Evolutionary conservation across 2,888 invertebrate genomes (phyloP).

Genomic region (Eupithecia abbreviata): DNA sequence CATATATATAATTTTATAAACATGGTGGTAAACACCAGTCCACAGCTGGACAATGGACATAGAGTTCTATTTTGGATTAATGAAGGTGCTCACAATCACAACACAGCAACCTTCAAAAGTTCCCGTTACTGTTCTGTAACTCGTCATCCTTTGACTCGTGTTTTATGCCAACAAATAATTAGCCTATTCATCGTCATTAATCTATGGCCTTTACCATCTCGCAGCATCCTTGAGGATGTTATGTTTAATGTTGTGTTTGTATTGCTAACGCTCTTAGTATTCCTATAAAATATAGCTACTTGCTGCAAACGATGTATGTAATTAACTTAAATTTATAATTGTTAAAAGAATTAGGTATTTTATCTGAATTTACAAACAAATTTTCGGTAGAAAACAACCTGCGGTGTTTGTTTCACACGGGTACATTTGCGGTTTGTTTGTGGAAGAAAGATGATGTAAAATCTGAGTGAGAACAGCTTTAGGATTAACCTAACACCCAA

Average conservation of each 20-base stretch:
- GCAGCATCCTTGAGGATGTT: not conserved
- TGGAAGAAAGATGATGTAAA: not conserved
- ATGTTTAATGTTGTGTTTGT: not conserved
- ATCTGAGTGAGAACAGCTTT: not conserved
- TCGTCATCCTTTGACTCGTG: not conserved
- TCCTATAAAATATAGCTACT: not conserved
- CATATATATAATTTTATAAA: not conserved
- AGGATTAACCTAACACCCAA: no score
- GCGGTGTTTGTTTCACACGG: not conserved
- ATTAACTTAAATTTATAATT: not conserved
- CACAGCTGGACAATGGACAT: no score
- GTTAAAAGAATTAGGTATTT: not conserved
- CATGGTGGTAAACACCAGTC: no score
- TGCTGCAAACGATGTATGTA: not conserved
- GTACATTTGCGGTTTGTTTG: slow-evolving; percentile 7
- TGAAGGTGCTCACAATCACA: not conserved
- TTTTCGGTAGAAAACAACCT: not conserved
- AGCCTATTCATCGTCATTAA: not conserved
- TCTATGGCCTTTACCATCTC: not conserved
- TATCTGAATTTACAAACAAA: not conserved
- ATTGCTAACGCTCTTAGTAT: not conserved
- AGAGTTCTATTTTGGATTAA: no score
- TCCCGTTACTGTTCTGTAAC: not conserved
- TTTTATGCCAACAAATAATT: not conserved
- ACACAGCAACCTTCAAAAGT: not conserved